Percentiles rank a stretch among this genome's conserved stretches.
These are phyloP conservation scores for Beris chalybata DNA, from an alignment of 2,888 invertebrate species.

Conservation along the genomic window DNA sequence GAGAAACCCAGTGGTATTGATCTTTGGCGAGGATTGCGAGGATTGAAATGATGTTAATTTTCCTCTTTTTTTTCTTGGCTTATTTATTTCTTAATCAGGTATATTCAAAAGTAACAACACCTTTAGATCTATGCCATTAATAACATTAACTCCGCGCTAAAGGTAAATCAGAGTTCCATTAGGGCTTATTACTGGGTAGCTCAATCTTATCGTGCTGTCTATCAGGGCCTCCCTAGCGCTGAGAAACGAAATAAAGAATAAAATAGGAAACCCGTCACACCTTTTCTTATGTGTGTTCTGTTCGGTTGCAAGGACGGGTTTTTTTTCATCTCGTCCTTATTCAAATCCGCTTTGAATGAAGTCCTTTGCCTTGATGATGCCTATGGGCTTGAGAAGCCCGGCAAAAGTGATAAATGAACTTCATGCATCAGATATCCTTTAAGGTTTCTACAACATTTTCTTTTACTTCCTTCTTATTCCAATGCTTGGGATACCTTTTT, in stretches of 20 bases:
- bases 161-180: constrained; percentile 23
- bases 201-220: constrained; percentile 13
- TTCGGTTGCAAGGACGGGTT: background rate
- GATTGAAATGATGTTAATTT: too few species aligned
- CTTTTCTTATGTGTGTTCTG: constrained; percentile 9
- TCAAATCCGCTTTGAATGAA: constrained; percentile 25
- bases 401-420: constrained; percentile 31
- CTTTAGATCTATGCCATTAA: constrained; percentile 16
- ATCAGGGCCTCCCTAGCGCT: background rate
- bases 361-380: background rate
- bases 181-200: constrained; percentile 19
- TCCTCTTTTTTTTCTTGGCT: too few species aligned
- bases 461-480: too few species aligned
- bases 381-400: constrained; percentile 1
- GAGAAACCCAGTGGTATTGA: too few species aligned
- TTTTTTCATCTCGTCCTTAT: constrained; percentile 5
- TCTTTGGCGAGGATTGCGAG: too few species aligned
- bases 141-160: constrained; percentile 18
- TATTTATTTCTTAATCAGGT: constrained; percentile 17
- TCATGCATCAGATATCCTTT: constrained; percentile 27
- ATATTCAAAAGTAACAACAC: background rate
- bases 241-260: constrained; percentile 4
- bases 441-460: background rate
- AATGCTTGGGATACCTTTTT: too few species aligned
- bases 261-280: constrained; percentile 21